Conservation (phyloP, 2,888 invertebrate genomes). For the Drosophila bunnanda region DNA sequence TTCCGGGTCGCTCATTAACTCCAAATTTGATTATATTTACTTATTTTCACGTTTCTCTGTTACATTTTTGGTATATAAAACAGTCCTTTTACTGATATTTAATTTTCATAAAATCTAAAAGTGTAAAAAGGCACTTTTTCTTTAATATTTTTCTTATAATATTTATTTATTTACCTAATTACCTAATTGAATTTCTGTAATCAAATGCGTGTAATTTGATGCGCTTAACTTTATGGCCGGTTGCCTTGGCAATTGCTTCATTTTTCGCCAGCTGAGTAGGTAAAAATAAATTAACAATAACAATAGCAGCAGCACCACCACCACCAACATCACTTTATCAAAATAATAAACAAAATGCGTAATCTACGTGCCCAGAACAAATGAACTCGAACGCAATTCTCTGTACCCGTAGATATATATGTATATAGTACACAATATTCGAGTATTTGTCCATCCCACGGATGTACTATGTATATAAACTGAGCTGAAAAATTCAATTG, state of each 20-base stretch:
- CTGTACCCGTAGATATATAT: background rate
- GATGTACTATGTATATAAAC: slow-evolving; percentile 6
- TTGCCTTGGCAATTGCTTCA: slow-evolving; percentile 56
- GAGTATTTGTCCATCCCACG: background rate
- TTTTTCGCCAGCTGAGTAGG: slow-evolving; percentile 16
- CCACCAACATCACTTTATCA: slow-evolving; percentile 60
- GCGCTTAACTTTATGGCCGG: slow-evolving; percentile 59
- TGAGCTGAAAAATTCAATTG: slow-evolving; percentile 3
- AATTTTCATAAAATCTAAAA: no score
- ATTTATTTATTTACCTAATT: background rate
- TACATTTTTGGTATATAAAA: no score
- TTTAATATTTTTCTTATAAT: background rate
- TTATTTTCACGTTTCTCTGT: slow-evolving; percentile 23
- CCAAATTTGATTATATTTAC: slow-evolving; percentile 67
- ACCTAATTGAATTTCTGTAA: background rate
- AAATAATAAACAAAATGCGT: slow-evolving; percentile 65
- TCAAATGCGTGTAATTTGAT: slow-evolving; percentile 51
- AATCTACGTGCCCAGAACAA: slow-evolving; percentile 40
- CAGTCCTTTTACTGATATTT: no score
- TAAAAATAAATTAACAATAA: slow-evolving; percentile 33
- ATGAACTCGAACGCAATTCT: slow-evolving; percentile 17
- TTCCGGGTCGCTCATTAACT: slow-evolving; percentile 72
- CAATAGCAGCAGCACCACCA: slow-evolving; percentile 21
- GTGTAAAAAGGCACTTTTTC: no score
- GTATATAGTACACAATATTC: background rate